Percentiles rank a stretch among this genome's conserved stretches.
Conservation (phyloP, 2,797 vertebrate species). For the Poecile montanus region DNA sequence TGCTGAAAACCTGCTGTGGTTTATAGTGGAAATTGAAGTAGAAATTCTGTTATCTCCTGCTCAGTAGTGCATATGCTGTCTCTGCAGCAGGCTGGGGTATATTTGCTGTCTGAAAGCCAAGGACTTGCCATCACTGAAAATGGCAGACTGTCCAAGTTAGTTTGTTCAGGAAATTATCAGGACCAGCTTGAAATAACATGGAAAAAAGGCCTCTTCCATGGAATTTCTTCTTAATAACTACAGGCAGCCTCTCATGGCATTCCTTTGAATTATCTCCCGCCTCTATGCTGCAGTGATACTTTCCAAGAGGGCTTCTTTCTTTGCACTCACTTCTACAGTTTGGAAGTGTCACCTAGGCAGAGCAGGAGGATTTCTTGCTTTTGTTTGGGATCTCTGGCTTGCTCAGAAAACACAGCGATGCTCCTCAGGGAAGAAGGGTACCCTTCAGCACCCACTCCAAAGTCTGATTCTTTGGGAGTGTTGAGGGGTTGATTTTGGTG, state of each 20-base stretch:
- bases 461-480: not conserved
- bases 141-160: not conserved
- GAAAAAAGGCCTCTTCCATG: not conserved
- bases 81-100: not conserved
- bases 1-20: not conserved
- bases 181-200: not conserved
- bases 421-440: fast-evolving
- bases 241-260: not conserved
- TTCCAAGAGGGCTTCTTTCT: not conserved
- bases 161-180: not conserved
- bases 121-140: not conserved
- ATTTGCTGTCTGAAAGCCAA: not conserved
- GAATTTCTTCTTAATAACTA: not conserved
- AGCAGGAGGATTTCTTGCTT: not conserved
- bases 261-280: not conserved
- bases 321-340: not conserved
- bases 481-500: not conserved
- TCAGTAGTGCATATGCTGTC: not conserved
- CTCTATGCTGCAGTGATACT: not conserved
- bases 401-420: fast-evolving
- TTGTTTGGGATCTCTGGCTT: not conserved
- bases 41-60: not conserved
- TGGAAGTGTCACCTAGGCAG: not conserved
- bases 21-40: not conserved
- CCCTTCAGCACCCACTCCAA: not conserved